Conservation (phyloP, 2,113 vertebrate species). For the Emberiza fucata region DNA sequence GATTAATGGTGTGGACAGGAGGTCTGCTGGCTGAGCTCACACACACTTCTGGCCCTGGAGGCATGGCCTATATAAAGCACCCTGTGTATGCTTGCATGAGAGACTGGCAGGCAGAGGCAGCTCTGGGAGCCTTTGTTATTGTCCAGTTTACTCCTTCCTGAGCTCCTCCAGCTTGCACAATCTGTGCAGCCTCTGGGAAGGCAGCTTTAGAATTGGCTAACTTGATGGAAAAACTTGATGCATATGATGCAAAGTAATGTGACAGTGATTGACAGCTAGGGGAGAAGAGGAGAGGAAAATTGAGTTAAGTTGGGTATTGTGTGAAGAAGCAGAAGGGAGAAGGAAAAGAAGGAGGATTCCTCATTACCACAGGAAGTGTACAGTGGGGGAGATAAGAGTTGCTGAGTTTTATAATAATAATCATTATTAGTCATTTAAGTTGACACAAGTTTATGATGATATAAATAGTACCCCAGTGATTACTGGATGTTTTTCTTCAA, state of each 20-base stretch:
- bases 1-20: slow-evolving; percentile 23
- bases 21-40: neutral
- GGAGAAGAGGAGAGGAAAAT: neutral
- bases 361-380: neutral
- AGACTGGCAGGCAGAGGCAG: slow-evolving; percentile 6
- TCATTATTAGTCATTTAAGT: neutral
- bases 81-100: neutral
- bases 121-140: neutral
- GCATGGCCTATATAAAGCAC: neutral
- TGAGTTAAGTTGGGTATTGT: neutral
- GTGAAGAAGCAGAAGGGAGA: neutral
- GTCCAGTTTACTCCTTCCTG: slow-evolving; percentile 1
- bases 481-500: neutral
- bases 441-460: neutral
- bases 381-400: neutral
- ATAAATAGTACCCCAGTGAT: neutral
- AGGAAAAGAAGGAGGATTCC: neutral
- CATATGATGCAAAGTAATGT: neutral
- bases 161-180: slow-evolving; percentile 18
- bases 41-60: neutral
- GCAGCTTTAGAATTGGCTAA: slow-evolving; percentile 3
- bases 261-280: slow-evolving; percentile 2
- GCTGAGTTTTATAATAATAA: neutral
- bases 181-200: slow-evolving; percentile 27
- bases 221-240: slow-evolving; percentile 5